These are phyloP conservation scores for Papilio xuthus DNA, from an alignment of 1,140 invertebrate species.

Conservation along the genomic window DNA sequence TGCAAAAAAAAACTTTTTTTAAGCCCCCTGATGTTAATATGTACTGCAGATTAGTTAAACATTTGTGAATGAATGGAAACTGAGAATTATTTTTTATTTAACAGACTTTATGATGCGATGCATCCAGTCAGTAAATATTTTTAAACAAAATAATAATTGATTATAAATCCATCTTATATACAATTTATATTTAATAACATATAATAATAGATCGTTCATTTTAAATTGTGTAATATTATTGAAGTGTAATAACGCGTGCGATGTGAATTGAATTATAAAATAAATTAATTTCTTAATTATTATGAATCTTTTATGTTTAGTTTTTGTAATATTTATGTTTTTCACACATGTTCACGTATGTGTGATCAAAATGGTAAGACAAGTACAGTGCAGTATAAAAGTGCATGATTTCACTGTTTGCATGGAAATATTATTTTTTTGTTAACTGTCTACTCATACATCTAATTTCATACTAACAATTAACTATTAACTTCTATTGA, in stretches of 20 bases:
- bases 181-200: neutral
- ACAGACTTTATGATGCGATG: neutral
- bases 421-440: neutral
- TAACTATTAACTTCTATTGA: neutral
- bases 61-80: neutral
- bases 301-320: neutral
- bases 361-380: neutral
- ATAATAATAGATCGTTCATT: neutral
- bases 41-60: constrained; percentile 25
- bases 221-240: neutral
- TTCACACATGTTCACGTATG: neutral
- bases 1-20: neutral
- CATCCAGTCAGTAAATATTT: neutral
- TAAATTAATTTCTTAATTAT: neutral
- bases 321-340: neutral
- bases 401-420: constrained; percentile 16
- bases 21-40: neutral
- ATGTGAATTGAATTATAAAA: neutral
- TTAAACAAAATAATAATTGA: neutral
- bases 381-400: neutral
- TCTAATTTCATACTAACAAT: neutral
- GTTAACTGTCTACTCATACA: neutral
- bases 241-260: neutral
- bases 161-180: neutral
- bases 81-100: neutral